Percentiles rank a stretch among this genome's conserved stretches.
phyloP scores from a whole-genome alignment of 2,797 vertebrate genomes.

The Alauda arvensis region DNA sequence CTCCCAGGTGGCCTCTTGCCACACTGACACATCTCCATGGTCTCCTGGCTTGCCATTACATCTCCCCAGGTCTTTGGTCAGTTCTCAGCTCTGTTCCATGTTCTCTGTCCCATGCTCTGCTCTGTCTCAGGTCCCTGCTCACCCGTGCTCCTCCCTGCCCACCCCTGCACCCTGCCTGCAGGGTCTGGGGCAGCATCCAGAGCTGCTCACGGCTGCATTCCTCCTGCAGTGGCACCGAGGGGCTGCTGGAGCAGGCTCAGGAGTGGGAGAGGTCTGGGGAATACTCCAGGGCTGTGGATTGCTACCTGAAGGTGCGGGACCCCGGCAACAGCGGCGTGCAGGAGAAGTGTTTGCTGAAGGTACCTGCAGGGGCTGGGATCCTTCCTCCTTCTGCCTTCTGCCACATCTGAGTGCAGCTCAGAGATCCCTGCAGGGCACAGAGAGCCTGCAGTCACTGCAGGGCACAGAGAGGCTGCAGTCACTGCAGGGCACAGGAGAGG shows the following conservation, averaged over 20 bases:
- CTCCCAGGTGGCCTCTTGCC: not conserved
- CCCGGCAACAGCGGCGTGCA: constrained; percentile 71
- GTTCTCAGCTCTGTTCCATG: not conserved
- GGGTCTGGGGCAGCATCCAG: not conserved
- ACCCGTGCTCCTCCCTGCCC: not conserved
- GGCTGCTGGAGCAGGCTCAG: constrained; percentile 86
- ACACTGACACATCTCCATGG: not conserved
- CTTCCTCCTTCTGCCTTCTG: not conserved
- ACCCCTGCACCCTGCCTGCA: not conserved
- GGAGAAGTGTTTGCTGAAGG: constrained; percentile 96
- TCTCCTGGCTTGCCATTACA: not conserved
- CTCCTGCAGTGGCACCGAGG: constrained; percentile 78
- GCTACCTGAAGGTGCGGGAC: constrained; percentile 91
- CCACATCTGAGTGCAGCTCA: not conserved
- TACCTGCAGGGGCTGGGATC: constrained; percentile 23
- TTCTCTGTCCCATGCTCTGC: not conserved
- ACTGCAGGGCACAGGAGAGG: not conserved
- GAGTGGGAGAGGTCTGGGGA: constrained; percentile 93
- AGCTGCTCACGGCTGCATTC: not conserved
- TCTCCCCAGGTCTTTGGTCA: not conserved
- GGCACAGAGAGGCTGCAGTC: not conserved
- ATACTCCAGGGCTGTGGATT: constrained; percentile 85
- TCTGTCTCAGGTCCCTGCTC: not conserved
- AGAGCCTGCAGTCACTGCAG: too few species aligned
- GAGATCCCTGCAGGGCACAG: not conserved